Evolutionary conservation across 2,888 invertebrate genomes (phyloP).

Genomic region (Caenorhabditis sp.): DNA sequence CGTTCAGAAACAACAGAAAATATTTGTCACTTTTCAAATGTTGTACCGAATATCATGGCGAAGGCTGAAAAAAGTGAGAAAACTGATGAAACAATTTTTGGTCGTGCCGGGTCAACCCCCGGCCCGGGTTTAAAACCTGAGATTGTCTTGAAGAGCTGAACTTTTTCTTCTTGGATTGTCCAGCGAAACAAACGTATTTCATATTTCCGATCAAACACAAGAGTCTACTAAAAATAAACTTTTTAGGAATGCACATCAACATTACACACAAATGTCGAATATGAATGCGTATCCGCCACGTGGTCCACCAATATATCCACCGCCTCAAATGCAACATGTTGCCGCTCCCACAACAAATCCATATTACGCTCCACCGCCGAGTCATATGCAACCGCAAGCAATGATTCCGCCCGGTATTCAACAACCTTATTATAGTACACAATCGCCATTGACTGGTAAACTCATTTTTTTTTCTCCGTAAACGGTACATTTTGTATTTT

Average conservation of each 20-base stretch:
- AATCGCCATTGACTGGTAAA: constrained; percentile 35
- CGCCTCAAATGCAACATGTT: constrained; percentile 11
- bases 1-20: no score
- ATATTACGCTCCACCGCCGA: constrained; percentile 25
- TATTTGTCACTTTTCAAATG: no score
- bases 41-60: no score
- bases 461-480: background rate
- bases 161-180: no score
- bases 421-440: constrained; percentile 37
- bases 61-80: no score
- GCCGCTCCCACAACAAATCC: constrained; percentile 32
- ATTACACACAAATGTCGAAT: constrained; percentile 32
- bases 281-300: constrained; percentile 32
- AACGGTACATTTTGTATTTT: background rate
- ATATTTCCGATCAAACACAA: no score
- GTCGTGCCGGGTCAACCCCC: no score
- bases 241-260: constrained; percentile 23
- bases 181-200: no score
- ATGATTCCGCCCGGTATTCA: constrained; percentile 40
- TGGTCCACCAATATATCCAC: constrained; percentile 12
- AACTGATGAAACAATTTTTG: no score
- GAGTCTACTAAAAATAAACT: background rate
- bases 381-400: constrained; percentile 29
- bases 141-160: no score
- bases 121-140: no score